Base-by-base conservation (phyloP, 2,888 invertebrate genomes). In the Sarcophaga variegata region DNA sequence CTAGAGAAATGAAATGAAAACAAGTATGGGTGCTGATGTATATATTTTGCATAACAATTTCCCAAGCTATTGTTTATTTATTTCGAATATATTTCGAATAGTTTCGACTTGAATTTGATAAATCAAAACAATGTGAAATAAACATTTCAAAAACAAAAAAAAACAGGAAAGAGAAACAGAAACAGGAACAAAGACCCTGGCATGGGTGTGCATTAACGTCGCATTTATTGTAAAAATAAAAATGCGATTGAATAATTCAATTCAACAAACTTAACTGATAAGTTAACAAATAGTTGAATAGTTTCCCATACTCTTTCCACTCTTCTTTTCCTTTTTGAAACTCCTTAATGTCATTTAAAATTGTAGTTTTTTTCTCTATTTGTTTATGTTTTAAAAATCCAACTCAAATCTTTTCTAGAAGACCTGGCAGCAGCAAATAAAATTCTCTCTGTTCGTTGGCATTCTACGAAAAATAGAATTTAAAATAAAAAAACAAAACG, bases 191-290 rank as follows among this genome's bases (percentile, higher is more conserved):
- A 4, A 17, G 54, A 12, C 17, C 17, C 17, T 17, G 4, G 54
- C 1, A 14, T 54, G 54, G 54, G 12, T 17, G 54, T 63, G 76
- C 79, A 82, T 84, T 82, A 14, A 84, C 82, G 84, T 87, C 4
- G 54, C 87, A 79, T 70, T 54, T 17, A 54, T 87, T 82, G 67
- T 64, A 69, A 84, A 84, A 84, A 87, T 76, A 62, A 84, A 84
- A 84, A 82, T 84, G 79, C 84, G 64, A 84, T 84, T 87, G 84
- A 84, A 87, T 87, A 87, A 87, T 84, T 84, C 87, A 87, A 87
- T 87, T 87, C 72, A 75, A 69, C 71, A 84, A 86, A 84, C 84
- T 87, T 80, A 82, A 82, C 87, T 79, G 87, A 84, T 82, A 87
- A 87, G 84, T 87, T 81, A 59, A 66, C 81, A 86, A 86, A 82